Evolutionary conservation across 2,888 invertebrate species (phyloP).

Genomic region (Acleris cristana): DNA sequence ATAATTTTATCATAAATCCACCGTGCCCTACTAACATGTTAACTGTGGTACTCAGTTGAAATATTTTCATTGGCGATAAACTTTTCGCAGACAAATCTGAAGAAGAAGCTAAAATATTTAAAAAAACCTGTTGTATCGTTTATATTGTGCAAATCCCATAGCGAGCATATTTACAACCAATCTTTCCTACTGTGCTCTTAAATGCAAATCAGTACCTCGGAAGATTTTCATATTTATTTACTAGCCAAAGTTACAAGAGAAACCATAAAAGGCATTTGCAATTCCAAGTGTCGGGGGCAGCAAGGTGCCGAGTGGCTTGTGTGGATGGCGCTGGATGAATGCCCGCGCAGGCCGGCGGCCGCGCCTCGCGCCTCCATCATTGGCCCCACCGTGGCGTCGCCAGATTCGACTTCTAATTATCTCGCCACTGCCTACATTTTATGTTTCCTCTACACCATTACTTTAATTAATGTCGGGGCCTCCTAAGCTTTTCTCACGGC

Average conservation of each 20-base stretch:
- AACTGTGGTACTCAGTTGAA: too few relatives aligned
- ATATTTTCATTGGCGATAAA: too few relatives aligned
- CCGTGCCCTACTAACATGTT: too few relatives aligned
- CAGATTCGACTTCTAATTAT: constrained; percentile 77
- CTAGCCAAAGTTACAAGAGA: not conserved
- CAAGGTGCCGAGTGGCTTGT: not conserved
- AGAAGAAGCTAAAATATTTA: too few relatives aligned
- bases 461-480: constrained; percentile 75
- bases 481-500: constrained; percentile 73
- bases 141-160: not conserved
- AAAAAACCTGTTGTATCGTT: not conserved
- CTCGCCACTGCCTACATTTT: constrained; percentile 68
- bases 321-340: not conserved
- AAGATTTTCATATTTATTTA: constrained; percentile 8
- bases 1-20: too few relatives aligned
- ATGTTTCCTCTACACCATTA: constrained; percentile 77
- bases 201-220: constrained; percentile 7
- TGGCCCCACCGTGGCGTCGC: constrained; percentile 43
- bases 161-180: constrained; percentile 1
- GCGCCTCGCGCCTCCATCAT: constrained; percentile 10
- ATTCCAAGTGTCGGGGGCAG: constrained; percentile 4
- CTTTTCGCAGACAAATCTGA: too few relatives aligned
- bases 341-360: not conserved
- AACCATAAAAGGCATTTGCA: constrained; percentile 11
- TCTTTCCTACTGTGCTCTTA: constrained; percentile 2